Percentiles rank a stretch among this genome's conserved stretches.
These are phyloP conservation scores for Myotis findleyi DNA, from an alignment of 2,797 vertebrate species.

Conservation along the genomic window DNA sequence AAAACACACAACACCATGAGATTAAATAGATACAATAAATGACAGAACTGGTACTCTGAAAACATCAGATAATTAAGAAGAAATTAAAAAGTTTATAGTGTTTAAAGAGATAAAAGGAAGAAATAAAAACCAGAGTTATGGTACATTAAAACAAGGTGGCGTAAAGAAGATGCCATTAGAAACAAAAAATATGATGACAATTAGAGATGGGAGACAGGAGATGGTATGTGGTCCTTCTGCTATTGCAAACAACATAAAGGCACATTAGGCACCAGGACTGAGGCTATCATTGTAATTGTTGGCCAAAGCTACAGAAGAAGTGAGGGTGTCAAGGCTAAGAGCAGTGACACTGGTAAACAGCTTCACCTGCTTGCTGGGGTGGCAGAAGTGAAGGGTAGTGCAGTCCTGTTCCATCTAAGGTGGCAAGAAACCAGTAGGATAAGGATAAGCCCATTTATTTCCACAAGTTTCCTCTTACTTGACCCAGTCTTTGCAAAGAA, in stretches of 20 bases:
- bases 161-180: background rate
- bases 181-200: background rate
- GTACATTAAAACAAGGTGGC: background rate
- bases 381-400: constrained; percentile 89
- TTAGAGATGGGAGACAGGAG: constrained; percentile 88
- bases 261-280: background rate
- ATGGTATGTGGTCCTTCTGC: constrained; percentile 69
- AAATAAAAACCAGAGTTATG: background rate
- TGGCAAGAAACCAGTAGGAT: constrained; percentile 96
- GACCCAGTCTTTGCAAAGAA: constrained; percentile 94
- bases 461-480: constrained; percentile 96
- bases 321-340: background rate
- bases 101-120: constrained; percentile 1
- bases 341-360: background rate
- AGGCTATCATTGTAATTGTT: background rate
- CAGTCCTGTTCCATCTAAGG: constrained; percentile 97
- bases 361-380: background rate
- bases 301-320: constrained; percentile 28
- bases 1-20: background rate
- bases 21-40: background rate
- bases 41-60: background rate
- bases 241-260: constrained; percentile 72
- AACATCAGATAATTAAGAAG: background rate
- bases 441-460: constrained; percentile 96
- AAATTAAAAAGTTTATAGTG: background rate